Percentiles rank a stretch among this genome's conserved stretches.
Evolutionary conservation across 2,797 vertebrate species (phyloP).

Genomic region (Tiaroga cobitis): DNA sequence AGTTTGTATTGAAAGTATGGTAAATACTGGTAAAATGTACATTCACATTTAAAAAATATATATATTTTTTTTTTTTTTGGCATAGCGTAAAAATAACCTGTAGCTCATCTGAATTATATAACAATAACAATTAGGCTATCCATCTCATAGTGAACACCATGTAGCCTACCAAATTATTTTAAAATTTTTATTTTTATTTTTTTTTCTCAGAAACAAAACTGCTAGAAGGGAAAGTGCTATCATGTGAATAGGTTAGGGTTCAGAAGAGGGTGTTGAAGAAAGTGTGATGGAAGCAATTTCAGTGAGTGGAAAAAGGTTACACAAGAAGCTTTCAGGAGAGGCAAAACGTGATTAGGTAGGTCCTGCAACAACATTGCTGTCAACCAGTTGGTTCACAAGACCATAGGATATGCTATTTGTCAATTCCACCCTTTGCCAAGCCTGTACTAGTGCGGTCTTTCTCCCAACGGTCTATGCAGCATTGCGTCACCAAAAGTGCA

Average conservation of each 20-base stretch:
- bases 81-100: neutral
- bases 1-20: no score
- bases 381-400: neutral
- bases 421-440: neutral
- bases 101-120: neutral
- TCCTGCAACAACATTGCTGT: neutral
- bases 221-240: neutral
- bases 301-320: neutral
- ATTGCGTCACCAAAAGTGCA: neutral
- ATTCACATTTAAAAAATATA: no score
- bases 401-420: neutral
- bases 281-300: constrained; percentile 6
- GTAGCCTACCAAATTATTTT: neutral
- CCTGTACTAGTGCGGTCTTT: neutral
- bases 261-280: neutral
- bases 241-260: neutral
- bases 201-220: neutral
- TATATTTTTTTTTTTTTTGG: neutral
- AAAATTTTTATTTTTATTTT: neutral
- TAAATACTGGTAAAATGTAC: no score
- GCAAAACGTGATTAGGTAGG: neutral
- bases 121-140: neutral
- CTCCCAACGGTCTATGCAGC: neutral
- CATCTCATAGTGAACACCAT: no score
- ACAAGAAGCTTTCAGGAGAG: constrained; percentile 4